phyloP scores from a whole-genome alignment of 2,113 vertebrate species.

The Lagenorhynchus albirostris region DNA sequence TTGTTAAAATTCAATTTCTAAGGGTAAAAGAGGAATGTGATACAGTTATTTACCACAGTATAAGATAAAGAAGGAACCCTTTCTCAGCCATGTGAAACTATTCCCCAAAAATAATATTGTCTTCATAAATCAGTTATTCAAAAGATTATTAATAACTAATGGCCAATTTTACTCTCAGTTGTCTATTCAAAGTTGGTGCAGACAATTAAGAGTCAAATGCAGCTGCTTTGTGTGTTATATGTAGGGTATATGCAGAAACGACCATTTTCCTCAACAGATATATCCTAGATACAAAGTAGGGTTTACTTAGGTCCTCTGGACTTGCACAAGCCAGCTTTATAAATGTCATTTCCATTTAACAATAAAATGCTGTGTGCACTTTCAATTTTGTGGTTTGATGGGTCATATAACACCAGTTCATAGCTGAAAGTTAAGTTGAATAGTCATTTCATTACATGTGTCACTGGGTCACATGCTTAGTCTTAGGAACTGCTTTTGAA shows the following conservation, averaged over 20 bases:
- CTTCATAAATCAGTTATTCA: constrained; percentile 30
- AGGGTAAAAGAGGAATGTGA: constrained; percentile 9
- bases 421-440: not conserved
- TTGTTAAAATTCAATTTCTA: not conserved
- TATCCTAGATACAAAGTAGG: not conserved
- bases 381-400: not conserved
- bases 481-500: not conserved
- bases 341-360: not conserved
- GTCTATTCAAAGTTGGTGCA: constrained; percentile 48
- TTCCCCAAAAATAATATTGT: constrained; percentile 59
- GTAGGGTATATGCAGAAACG: not conserved
- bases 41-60: constrained; percentile 47
- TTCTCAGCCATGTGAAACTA: constrained; percentile 42
- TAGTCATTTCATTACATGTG: not conserved
- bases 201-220: constrained; percentile 25
- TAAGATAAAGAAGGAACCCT: constrained; percentile 33
- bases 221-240: not conserved
- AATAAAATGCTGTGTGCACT: not conserved
- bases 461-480: not conserved
- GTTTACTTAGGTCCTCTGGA: not conserved
- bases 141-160: constrained; percentile 42
- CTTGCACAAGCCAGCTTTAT: not conserved
- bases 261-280: not conserved
- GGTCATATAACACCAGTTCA: not conserved
- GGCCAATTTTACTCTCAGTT: not conserved